These are phyloP conservation scores for zebrafish (Danio rerio) DNA, from an alignment of 2,113 vertebrate species.

Conservation along the genomic window GRCz12tu NC_133179.1:16920001-16920500, in stretches of 20 bases:
- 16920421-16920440: background rate
- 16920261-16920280: background rate
- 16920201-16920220: background rate
- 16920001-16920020: background rate
- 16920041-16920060: background rate
- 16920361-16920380: background rate
- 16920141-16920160: background rate
- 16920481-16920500: background rate
- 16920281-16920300: background rate
- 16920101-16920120: background rate
- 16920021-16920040: background rate
- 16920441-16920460: background rate
- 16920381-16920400: background rate
- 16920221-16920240: background rate
- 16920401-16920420: background rate
- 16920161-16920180: background rate
- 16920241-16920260: background rate
- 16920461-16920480: background rate
- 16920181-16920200: constrained; percentile 15
- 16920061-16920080: background rate
- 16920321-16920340: background rate
- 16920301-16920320: background rate
- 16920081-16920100: background rate
- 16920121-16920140: background rate
- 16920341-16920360: background rate